These are phyloP conservation scores for Erebia ligea DNA, from an alignment of 2,888 invertebrate species.

Conservation along the genomic window DNA sequence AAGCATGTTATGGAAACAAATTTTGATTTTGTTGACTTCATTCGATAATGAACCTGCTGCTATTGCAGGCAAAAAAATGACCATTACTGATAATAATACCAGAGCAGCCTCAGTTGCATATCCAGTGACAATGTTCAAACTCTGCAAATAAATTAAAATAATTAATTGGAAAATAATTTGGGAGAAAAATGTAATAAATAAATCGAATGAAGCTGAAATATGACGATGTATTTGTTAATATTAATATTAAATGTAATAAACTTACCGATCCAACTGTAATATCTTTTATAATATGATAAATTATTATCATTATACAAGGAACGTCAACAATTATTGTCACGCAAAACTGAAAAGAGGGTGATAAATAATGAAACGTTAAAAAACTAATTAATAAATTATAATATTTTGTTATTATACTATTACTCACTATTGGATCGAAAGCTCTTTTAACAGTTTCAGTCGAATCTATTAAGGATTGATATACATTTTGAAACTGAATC, in stretches of 20 bases:
- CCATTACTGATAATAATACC: conserved; percentile 9
- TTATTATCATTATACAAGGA: conserved; percentile 13
- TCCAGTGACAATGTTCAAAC: not conserved
- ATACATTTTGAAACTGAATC: conserved; percentile 12
- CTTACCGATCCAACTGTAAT: conserved; percentile 18
- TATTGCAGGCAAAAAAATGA: conserved; percentile 25
- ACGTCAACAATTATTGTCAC: conserved; percentile 14
- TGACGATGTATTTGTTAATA: not conserved
- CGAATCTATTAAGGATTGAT: conserved; percentile 27
- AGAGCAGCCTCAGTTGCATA: conserved; percentile 9
- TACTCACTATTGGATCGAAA: conserved; percentile 29
- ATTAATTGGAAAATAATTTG: not conserved
- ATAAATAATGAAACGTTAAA: not conserved
- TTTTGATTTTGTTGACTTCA: conserved; percentile 31
- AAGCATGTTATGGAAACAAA: conserved; percentile 25
- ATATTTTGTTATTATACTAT: not conserved
- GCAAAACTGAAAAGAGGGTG: conserved; percentile 17
- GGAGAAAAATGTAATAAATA: too few species aligned
- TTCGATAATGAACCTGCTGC: conserved; percentile 20
- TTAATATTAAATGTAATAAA: not conserved
- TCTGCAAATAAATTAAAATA: not conserved
- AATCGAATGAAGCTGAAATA: not conserved
- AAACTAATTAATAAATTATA: not conserved
- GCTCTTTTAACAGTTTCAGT: conserved; percentile 24
- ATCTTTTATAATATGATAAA: conserved; percentile 21